phyloP scores from a whole-genome alignment of 1,140 invertebrate genomes.

The Ips nitidus region DNA sequence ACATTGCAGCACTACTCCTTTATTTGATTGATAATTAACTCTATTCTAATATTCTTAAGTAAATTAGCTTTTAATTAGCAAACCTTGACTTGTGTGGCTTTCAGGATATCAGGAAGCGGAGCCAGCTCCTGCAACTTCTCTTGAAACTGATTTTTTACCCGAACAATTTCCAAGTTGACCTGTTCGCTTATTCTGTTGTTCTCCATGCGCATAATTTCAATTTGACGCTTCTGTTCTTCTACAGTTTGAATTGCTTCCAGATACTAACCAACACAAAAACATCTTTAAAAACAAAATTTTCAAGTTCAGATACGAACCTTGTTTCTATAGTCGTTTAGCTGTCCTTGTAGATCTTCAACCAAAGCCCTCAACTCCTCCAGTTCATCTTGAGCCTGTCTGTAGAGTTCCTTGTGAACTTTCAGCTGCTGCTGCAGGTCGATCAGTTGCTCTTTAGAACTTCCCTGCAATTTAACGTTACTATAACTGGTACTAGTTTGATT shows the following conservation, averaged over 20 bases:
- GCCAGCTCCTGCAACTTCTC: slow-evolving; percentile 73
- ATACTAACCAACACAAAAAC: slow-evolving; percentile 55
- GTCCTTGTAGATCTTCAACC: slow-evolving; percentile 69
- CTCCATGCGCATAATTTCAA: slow-evolving; percentile 75
- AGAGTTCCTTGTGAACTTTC: slow-evolving; percentile 62
- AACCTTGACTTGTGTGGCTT: slow-evolving; percentile 67
- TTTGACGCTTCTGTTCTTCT: slow-evolving; percentile 70
- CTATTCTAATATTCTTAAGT: neutral
- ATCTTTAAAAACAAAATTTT: neutral
- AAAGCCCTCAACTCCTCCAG: slow-evolving; percentile 66
- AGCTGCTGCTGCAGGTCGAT: slow-evolving; percentile 67
- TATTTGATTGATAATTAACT: neutral
- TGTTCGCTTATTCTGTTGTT: slow-evolving; percentile 74
- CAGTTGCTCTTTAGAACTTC: slow-evolving; percentile 60
- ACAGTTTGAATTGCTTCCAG: slow-evolving; percentile 71
- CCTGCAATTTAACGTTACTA: slow-evolving; percentile 11
- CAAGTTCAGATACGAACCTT: slow-evolving; percentile 53
- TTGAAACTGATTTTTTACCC: slow-evolving; percentile 74
- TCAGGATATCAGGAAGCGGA: slow-evolving; percentile 71
- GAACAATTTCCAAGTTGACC: slow-evolving; percentile 71
- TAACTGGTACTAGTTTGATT: neutral
- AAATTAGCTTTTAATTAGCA: neutral
- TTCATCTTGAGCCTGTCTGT: slow-evolving; percentile 65
- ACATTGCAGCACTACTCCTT: neutral
- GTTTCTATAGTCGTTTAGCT: slow-evolving; percentile 72